phyloP scores from a whole-genome alignment of 2,888 invertebrate species.

The Embidobia sp. region DNA sequence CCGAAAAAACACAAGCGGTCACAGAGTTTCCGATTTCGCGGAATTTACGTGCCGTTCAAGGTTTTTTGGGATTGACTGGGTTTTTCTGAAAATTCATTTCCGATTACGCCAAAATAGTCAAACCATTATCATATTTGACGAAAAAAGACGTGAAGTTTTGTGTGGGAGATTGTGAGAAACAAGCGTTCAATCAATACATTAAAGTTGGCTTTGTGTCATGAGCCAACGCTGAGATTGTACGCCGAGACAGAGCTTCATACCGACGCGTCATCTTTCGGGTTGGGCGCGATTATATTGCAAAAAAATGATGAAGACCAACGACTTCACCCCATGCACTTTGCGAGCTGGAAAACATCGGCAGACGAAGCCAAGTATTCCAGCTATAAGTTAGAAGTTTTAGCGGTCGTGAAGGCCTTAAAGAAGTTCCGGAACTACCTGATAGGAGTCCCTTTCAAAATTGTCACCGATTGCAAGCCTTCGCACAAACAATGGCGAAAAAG shows the following conservation, averaged over 20 bases:
- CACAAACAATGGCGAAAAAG: neutral
- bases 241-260: slow-evolving; percentile 31
- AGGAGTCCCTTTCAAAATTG: neutral
- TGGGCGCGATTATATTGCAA: slow-evolving; percentile 39
- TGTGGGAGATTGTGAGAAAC: too few relatives aligned
- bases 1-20: slow-evolving; percentile 27
- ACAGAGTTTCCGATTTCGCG: slow-evolving; percentile 51
- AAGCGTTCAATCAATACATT: slow-evolving; percentile 47
- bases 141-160: neutral
- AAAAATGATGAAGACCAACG: neutral
- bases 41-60: slow-evolving; percentile 37
- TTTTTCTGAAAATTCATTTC: slow-evolving; percentile 21
- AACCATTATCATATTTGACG: slow-evolving; percentile 13
- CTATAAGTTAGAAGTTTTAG: too few relatives aligned
- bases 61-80: slow-evolving; percentile 58
- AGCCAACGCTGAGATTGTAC: slow-evolving; percentile 57
- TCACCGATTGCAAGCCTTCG: slow-evolving; percentile 7
- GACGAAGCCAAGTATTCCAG: too few relatives aligned
- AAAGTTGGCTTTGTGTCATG: slow-evolving; percentile 25
- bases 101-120: slow-evolving; percentile 43
- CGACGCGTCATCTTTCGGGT: slow-evolving; percentile 15
- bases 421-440: neutral
- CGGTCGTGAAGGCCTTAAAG: slow-evolving; percentile 8
- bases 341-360: too few relatives aligned
- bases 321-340: too few relatives aligned